Evolutionary conservation across 2,888 invertebrate genomes (phyloP).

Genomic region (Chymomyza caudatula): DNA sequence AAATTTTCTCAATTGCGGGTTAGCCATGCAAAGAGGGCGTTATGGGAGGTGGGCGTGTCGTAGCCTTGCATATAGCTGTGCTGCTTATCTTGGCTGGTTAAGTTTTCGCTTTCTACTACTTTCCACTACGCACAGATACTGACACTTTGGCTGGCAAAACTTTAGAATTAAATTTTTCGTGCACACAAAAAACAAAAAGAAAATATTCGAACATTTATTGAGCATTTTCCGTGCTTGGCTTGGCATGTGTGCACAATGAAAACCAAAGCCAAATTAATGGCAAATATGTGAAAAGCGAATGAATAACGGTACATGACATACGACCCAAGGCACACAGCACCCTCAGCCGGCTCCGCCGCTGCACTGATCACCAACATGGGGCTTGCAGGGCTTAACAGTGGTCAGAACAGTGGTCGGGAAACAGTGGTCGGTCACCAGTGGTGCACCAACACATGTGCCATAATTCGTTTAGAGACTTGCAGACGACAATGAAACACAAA

Average conservation of each 20-base stretch:
- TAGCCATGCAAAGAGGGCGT: background rate
- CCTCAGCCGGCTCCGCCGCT: background rate
- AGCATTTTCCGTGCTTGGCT: constrained; percentile 26
- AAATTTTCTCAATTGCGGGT: constrained; percentile 20
- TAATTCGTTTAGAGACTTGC: constrained; percentile 36
- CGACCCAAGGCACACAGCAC: constrained; percentile 14
- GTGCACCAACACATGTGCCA: constrained; percentile 19
- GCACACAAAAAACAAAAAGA: background rate
- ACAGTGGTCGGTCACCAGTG: background rate
- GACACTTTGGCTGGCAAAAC: constrained; percentile 3
- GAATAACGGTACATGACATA: constrained; percentile 34
- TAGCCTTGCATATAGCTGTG: too few relatives aligned
- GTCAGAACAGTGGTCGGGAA: background rate
- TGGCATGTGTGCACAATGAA: background rate
- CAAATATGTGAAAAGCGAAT: constrained; percentile 49
- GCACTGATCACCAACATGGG: too few relatives aligned
- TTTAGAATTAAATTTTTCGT: constrained; percentile 35
- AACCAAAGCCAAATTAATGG: constrained; percentile 50
- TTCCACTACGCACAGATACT: background rate
- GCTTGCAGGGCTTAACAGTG: background rate
- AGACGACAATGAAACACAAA: constrained; percentile 56
- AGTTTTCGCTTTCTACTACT: constrained; percentile 57
- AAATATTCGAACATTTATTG: constrained; percentile 51
- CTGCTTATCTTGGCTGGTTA: constrained; percentile 57
- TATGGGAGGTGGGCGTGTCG: too few relatives aligned